These are phyloP conservation scores for Halictus rubicundus DNA, from an alignment of 1,140 invertebrate species.

Conservation along the genomic window DNA sequence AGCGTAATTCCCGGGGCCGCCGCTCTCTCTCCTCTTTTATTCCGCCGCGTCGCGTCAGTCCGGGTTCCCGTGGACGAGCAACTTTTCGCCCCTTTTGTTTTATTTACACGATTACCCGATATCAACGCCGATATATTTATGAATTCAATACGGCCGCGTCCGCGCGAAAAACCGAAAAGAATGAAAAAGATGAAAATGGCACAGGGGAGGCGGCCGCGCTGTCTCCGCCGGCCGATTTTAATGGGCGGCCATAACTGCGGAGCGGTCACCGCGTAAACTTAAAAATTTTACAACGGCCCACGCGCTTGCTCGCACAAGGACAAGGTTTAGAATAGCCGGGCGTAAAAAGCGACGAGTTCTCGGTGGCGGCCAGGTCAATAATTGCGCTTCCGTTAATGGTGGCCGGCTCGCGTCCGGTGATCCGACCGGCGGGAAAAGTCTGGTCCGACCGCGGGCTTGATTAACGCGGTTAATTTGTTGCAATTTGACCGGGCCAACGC, in stretches of 20 bases:
- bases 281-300: conserved; percentile 38
- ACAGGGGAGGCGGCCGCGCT: background rate
- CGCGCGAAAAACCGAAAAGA: conserved; percentile 1
- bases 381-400: conserved; percentile 33
- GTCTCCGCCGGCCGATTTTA: conserved; percentile 16
- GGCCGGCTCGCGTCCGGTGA: background rate
- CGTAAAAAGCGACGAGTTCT: conserved; percentile 42
- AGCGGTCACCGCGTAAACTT: conserved; percentile 3
- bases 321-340: conserved; percentile 22
- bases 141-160: conserved; percentile 34
- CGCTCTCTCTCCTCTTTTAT: background rate
- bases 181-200: background rate
- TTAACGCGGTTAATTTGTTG: conserved; percentile 69
- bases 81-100: conserved; percentile 24
- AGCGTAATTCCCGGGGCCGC: background rate
- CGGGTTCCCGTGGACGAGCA: conserved; percentile 2
- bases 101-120: conserved; percentile 19
- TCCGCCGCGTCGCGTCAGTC: background rate
- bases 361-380: conserved; percentile 37
- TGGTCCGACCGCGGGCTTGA: conserved; percentile 52
- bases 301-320: background rate
- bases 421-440: conserved; percentile 52
- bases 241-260: background rate
- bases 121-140: conserved; percentile 20
- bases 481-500: conserved; percentile 60